Conservation (phyloP, 2,797 vertebrate species). For the Poeciliopsis gracilis region DNA sequence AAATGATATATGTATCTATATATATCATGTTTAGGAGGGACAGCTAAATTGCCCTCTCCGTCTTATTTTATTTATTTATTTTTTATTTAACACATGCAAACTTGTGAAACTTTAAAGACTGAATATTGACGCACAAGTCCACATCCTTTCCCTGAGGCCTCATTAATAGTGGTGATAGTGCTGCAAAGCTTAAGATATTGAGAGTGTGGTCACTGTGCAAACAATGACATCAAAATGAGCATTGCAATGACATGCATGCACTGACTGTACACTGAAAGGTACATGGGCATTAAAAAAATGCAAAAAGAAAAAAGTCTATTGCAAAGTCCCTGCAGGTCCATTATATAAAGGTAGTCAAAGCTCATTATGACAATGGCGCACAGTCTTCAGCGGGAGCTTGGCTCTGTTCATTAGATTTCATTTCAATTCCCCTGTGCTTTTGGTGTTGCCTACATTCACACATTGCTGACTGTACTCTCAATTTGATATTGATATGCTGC, state of each 20-base stretch:
- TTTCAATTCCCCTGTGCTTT: conserved; percentile 43
- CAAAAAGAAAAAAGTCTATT: conserved; percentile 21
- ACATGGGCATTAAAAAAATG: conserved; percentile 6
- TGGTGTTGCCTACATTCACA: conserved; percentile 31
- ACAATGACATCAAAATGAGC: conserved; percentile 69
- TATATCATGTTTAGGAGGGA: conserved; percentile 27
- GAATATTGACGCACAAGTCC: conserved; percentile 64
- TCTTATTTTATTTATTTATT: no score
- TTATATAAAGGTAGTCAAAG: conserved; percentile 14
- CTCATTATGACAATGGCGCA: conserved; percentile 22
- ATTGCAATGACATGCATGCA: conserved; percentile 34
- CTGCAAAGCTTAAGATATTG: conserved; percentile 61
- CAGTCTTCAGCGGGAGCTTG: conserved; percentile 21
- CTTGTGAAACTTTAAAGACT: conserved; percentile 55
- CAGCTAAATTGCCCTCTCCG: conserved; percentile 15
- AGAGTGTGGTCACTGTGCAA: conserved; percentile 68
- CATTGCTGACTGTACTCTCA: conserved; percentile 20
- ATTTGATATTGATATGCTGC: conserved; percentile 40
- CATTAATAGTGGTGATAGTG: conserved; percentile 72
- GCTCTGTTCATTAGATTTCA: conserved; percentile 33
- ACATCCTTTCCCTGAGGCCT: conserved; percentile 75
- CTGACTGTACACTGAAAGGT: conserved; percentile 4
- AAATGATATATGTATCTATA: no score
- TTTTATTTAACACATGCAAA: conserved; percentile 3
- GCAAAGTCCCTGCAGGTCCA: conserved; percentile 31